Evolutionary conservation across 2,113 vertebrate genomes (phyloP).

Genomic region (Carassius gibelio): DNA sequence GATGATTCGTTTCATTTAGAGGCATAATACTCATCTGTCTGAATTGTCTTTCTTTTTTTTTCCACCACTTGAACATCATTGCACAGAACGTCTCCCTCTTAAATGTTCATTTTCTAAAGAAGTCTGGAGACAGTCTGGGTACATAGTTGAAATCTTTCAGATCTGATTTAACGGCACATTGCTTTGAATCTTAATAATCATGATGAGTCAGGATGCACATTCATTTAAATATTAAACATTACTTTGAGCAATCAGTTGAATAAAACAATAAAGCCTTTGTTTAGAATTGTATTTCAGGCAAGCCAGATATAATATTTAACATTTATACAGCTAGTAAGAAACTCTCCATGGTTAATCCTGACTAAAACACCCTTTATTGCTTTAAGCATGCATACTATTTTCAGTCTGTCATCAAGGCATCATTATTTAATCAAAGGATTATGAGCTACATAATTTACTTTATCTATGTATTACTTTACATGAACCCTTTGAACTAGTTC

Average conservation of each 20-base stretch:
- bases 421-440: background rate
- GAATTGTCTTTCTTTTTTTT: background rate
- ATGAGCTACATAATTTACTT: background rate
- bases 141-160: background rate
- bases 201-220: background rate
- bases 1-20: constrained; percentile 46
- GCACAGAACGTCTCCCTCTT: constrained; percentile 1
- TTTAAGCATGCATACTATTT: background rate
- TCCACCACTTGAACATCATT: background rate
- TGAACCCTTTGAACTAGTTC: background rate
- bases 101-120: background rate
- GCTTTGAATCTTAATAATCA: background rate
- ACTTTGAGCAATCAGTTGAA: background rate
- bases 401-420: background rate
- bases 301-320: constrained; percentile 3
- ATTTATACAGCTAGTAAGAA: background rate
- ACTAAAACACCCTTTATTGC: background rate
- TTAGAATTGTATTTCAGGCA: background rate
- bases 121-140: constrained; percentile 10
- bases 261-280: background rate
- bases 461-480: background rate
- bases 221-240: background rate
- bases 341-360: background rate
- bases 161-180: background rate
- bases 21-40: constrained; percentile 4